phyloP scores from a whole-genome alignment of 2,113 vertebrate genomes.

The Cochlearius cochlearius region DNA sequence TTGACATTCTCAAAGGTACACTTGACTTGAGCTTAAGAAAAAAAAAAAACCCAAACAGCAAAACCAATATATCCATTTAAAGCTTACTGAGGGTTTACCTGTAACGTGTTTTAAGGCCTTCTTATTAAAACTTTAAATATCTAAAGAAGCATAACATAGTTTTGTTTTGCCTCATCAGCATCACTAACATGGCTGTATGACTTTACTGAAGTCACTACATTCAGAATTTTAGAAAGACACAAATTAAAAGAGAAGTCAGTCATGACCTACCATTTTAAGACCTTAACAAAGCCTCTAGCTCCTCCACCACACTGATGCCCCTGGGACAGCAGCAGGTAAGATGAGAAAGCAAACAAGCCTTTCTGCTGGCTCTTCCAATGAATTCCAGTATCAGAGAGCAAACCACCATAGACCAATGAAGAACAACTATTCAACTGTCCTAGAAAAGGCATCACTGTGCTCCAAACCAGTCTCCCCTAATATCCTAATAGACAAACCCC shows the following conservation, averaged over 20 bases:
- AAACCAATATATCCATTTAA: background rate
- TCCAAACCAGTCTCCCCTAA: background rate
- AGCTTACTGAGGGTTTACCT: background rate
- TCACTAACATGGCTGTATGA: fast-evolving
- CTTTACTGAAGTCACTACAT: background rate
- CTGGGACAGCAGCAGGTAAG: background rate
- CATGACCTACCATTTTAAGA: background rate
- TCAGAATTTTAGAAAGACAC: background rate
- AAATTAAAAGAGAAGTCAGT: background rate
- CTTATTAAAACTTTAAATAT: background rate
- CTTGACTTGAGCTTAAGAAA: background rate
- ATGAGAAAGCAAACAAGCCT: background rate
- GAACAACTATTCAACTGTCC: background rate
- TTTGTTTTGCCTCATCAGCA: background rate
- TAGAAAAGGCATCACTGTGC: background rate
- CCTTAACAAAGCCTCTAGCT: background rate
- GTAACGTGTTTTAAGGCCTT: background rate
- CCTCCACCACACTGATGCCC: background rate
- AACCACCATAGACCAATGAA: background rate
- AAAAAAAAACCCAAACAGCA: background rate
- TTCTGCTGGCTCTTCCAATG: background rate
- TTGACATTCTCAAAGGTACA: background rate
- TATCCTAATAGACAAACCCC: background rate
- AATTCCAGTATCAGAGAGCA: background rate
- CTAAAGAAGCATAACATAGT: background rate